Evolutionary conservation across 1,140 invertebrate species (phyloP).

Genomic region (Mycetomoellerius zeteki): DNA sequence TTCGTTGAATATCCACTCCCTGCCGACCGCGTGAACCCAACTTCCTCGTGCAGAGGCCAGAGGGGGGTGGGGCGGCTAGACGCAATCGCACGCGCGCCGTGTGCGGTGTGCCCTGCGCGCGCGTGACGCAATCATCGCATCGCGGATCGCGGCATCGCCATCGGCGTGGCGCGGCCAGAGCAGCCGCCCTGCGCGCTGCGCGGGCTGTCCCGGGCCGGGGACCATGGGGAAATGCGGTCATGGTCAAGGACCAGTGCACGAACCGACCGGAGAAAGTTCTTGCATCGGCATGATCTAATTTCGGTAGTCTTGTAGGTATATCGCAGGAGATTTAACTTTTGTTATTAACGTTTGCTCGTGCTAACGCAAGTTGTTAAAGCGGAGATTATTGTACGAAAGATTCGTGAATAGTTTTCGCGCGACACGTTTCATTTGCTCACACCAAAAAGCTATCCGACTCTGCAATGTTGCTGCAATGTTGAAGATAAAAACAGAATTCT

Average conservation of each 20-base stretch:
- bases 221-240: constrained; percentile 74
- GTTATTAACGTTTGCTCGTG: not conserved
- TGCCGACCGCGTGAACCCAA: constrained; percentile 54
- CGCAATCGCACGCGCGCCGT: constrained; percentile 54
- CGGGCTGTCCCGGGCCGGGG: constrained; percentile 41
- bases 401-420: not conserved
- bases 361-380: not conserved
- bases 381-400: not conserved
- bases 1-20: constrained; percentile 54
- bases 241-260: constrained; percentile 70
- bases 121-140: constrained; percentile 64
- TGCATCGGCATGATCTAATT: constrained; percentile 41
- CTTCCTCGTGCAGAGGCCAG: constrained; percentile 49
- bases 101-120: constrained; percentile 55
- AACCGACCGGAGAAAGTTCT: constrained; percentile 51
- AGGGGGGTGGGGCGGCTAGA: not conserved
- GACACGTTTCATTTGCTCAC: not conserved
- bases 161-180: not conserved
- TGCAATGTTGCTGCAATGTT: not conserved
- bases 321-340: constrained; percentile 30
- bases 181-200: constrained; percentile 30
- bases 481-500: not conserved
- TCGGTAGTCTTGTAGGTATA: constrained; percentile 7
- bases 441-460: not conserved
- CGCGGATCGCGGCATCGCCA: too few species aligned